These are phyloP conservation scores for Sphaeridia pumilis DNA, from an alignment of 2,888 invertebrate genomes.

Conservation along the genomic window DNA sequence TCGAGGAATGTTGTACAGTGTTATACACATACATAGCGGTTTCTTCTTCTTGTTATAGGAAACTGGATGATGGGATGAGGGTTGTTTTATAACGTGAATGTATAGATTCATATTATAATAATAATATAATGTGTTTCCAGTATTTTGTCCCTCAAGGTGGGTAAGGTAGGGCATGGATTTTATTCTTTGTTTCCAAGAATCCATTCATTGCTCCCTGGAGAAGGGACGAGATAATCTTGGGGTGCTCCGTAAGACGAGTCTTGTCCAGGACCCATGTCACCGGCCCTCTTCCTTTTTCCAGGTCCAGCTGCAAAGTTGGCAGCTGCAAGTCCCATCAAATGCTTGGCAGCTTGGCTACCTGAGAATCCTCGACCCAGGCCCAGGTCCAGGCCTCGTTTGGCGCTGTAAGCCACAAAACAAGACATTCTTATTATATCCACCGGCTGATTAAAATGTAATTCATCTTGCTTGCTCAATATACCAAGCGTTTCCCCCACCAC, in stretches of 20 bases:
- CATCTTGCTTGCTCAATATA: no score
- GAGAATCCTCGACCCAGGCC: conserved; percentile 80
- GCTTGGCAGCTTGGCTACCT: conserved; percentile 79
- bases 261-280: conserved; percentile 15
- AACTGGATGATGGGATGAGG: no score
- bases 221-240: conserved; percentile 13
- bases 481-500: no score
- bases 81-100: no score
- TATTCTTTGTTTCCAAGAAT: conserved; percentile 24
- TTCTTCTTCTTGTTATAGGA: no score
- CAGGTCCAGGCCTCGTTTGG: conserved; percentile 75
- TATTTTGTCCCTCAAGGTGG: conserved; percentile 13
- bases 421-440: conserved; percentile 3
- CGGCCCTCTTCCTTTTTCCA: conserved; percentile 34
- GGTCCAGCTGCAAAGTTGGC: conserved; percentile 54
- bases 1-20: no score
- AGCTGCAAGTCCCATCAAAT: conserved; percentile 82
- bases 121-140: background rate
- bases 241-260: conserved; percentile 5
- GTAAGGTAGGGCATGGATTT: conserved; percentile 1
- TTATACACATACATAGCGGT: no score
- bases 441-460: no score
- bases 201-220: conserved; percentile 26
- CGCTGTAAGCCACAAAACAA: conserved; percentile 43
- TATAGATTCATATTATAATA: no score